Conservation (phyloP, 2,113 vertebrate species). For the human (Homo sapiens) region GRCh38 chr4:57862001-57862500, state of each 20-base stretch:
- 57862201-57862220: constrained; percentile 4
- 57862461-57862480: too few relatives aligned
- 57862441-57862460: not conserved
- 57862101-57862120: not conserved
- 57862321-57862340: not conserved
- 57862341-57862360: not conserved
- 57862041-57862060: not conserved
- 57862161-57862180: not conserved
- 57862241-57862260: not conserved
- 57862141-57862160: not conserved
- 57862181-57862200: not conserved
- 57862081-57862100: not conserved
- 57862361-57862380: not conserved
- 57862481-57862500: not conserved
- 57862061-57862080: not conserved
- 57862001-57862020: not conserved
- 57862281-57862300: not conserved
- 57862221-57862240: not conserved
- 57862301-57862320: not conserved
- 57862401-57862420: not conserved
- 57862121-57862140: not conserved
- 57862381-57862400: not conserved
- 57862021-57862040: not conserved
- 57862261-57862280: not conserved
- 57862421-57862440: not conserved